phyloP scores from a whole-genome alignment of 2,113 vertebrate species.

The Andinoacara biseriatus region DNA sequence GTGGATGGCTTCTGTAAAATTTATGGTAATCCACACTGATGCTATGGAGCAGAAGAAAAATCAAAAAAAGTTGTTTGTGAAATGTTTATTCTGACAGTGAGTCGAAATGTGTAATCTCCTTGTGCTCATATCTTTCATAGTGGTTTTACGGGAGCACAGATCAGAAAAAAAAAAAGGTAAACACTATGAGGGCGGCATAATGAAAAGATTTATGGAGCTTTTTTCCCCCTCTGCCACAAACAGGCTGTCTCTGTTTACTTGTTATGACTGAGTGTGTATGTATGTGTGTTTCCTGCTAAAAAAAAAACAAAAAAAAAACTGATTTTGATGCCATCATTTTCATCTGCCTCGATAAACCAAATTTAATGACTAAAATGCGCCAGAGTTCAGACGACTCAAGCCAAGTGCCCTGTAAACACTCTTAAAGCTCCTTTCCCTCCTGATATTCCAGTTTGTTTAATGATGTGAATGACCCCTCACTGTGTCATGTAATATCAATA shows the following conservation, averaged over 20 bases:
- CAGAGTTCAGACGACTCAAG: background rate
- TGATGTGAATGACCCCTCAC: conserved; percentile 1
- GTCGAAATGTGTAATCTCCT: background rate
- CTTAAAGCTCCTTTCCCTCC: background rate
- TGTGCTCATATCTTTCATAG: conserved; percentile 10
- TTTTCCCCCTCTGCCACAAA: background rate
- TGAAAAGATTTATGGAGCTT: background rate
- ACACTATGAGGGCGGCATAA: background rate
- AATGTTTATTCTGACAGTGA: background rate
- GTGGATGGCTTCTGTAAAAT: background rate
- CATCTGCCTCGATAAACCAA: background rate
- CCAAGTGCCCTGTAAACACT: background rate
- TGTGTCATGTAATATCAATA: background rate
- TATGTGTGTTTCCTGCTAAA: background rate
- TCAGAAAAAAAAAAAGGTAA: background rate
- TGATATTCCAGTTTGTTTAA: background rate
- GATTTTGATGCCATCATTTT: background rate
- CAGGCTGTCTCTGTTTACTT: background rate
- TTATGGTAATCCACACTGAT: background rate
- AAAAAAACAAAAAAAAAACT: background rate
- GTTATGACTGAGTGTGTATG: background rate
- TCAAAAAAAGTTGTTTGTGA: background rate
- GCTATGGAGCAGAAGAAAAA: background rate
- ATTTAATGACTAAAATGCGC: background rate
- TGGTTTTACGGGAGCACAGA: background rate